Evolutionary conservation across 2,113 vertebrate genomes (phyloP), one percentile per base, ranked within the genome.

Genomic region (Pedetes capensis): DNA sequence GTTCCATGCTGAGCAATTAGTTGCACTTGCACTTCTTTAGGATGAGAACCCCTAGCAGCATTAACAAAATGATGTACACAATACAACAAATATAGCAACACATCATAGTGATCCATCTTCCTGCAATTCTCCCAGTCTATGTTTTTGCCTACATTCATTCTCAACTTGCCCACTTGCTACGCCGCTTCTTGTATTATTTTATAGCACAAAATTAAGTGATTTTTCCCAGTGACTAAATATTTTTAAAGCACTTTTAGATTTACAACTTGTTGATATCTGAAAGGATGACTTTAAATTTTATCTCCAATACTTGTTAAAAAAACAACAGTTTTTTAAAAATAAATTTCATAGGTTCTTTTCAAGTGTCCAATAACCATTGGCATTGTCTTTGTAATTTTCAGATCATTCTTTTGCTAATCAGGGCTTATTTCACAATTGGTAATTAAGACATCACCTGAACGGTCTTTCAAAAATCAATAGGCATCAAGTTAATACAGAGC

Each of bases 401-500:
- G 96, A 96, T 97, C 94, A 97, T 97, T 97, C 96, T 39, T 93
- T 90, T 94, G 89, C 86, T 98, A 97, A 98, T 98, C 96, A 86
- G 9, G 91, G 94, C 96, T 98, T 98, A 98, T 97, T 96, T 97
- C 85, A 97, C 93, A 94, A 96, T 97, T 97, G 96, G 94, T 98
- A 97, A 97, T 98, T 98, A 98, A 98, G 96, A 95, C 78, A 95
- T 72, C 49, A 47, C 64, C n/a, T 86, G 92, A 97, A 93, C 16
- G 6, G 79, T 97, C 64, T 97, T 96, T 97, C 84, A 98, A 76
- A 96, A 98, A 98, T 98, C 97, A 97, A 10, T 90, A 96, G 96
- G 78, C 78, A 97, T 96, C 20, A 1, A 82, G 93, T 66, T 97
- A 97, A 97, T 96, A 88, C 78, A 0, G 75, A 94, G 91, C 84